Evolutionary conservation across 2,888 invertebrate species (phyloP).

Genomic region (Zhengitettix transpicula): DNA sequence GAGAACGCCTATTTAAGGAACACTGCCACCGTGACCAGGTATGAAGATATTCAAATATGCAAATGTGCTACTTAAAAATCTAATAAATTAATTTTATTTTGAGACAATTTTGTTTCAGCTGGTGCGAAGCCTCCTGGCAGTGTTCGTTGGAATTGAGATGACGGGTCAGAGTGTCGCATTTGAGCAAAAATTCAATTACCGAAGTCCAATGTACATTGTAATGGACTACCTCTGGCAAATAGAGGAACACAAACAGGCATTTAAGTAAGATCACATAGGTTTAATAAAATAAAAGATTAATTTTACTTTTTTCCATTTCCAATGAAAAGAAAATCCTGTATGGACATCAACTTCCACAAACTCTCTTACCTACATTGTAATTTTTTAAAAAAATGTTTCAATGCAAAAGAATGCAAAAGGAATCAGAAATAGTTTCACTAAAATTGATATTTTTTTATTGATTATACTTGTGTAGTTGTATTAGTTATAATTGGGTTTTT

Average conservation of each 20-base stretch:
- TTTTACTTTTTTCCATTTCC: too few species aligned
- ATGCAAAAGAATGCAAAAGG: too few species aligned
- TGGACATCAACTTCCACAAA: too few species aligned
- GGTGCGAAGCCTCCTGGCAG: slow-evolving; percentile 63
- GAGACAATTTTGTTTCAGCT: slow-evolving; percentile 35
- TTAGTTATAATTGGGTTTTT: too few species aligned
- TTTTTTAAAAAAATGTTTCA: too few species aligned
- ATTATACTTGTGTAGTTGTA: too few species aligned
- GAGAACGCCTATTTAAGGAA: slow-evolving; percentile 52
- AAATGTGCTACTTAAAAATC: background rate
- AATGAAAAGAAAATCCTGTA: too few species aligned
- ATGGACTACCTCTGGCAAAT: slow-evolving; percentile 84
- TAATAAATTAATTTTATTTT: background rate
- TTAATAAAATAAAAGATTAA: background rate
- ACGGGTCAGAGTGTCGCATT: slow-evolving; percentile 91
- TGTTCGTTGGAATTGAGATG: slow-evolving; percentile 96
- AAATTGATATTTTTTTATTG: too few species aligned
- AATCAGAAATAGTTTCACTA: too few species aligned
- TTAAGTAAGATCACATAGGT: slow-evolving; percentile 39
- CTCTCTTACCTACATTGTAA: too few species aligned
- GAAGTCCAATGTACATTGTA: slow-evolving; percentile 85
- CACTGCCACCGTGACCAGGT: slow-evolving; percentile 59
- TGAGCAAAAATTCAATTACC: slow-evolving; percentile 92
- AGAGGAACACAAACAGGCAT: slow-evolving; percentile 56
- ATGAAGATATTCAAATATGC: background rate